A percentile compares a stretch with the other conserved stretches of the same genome.
Evolutionary conservation across 2,888 invertebrate species (phyloP).

Genomic region (Cancer borealis): DNA sequence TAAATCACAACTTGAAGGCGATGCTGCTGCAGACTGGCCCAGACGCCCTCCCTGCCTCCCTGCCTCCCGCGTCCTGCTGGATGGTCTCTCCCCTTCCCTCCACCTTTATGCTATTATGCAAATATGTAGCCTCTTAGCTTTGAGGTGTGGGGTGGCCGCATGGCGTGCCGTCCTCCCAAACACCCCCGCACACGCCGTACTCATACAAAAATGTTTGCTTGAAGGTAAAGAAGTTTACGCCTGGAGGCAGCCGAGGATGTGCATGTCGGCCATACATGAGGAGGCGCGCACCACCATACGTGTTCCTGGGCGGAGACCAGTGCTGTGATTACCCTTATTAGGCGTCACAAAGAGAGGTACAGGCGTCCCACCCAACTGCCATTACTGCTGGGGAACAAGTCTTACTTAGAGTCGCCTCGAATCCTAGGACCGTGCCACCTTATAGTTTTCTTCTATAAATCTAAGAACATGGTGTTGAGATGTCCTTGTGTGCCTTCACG

Average conservation of each 20-base stretch:
- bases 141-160: constrained; percentile 45
- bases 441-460: constrained; percentile 27
- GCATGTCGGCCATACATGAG: not conserved
- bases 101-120: constrained; percentile 57
- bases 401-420: not conserved
- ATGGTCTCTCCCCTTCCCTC: not conserved
- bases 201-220: constrained; percentile 38
- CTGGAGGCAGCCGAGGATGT: not conserved
- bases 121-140: constrained; percentile 52
- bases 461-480: not conserved
- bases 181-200: not conserved
- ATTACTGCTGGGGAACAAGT: constrained; percentile 17
- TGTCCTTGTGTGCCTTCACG: not conserved
- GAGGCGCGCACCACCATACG: not conserved
- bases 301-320: not conserved
- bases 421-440: not conserved
- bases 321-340: constrained; percentile 1
- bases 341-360: not conserved
- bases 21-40: not conserved
- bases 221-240: not conserved
- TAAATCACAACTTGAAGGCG: constrained; percentile 27
- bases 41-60: not conserved
- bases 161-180: constrained; percentile 31
- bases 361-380: not conserved
- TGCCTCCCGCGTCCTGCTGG: not conserved